These are phyloP conservation scores for Antheraea mylitta DNA, from an alignment of 1,140 invertebrate species.

Conservation along the genomic window DNA sequence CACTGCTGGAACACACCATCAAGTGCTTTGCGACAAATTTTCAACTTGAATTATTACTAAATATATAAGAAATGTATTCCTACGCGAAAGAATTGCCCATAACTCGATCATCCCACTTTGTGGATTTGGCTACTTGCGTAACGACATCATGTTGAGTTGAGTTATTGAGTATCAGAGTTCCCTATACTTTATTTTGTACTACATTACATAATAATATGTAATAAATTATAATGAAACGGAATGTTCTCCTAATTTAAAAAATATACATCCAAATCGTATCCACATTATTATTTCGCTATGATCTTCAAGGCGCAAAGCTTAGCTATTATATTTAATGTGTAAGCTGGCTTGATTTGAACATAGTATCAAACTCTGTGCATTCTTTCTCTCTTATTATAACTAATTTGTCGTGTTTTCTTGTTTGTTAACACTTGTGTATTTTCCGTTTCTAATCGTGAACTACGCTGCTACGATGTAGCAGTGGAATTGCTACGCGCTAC, in stretches of 20 bases:
- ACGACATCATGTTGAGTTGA: too few species aligned
- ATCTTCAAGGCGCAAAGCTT: constrained; percentile 60
- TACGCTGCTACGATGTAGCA: constrained; percentile 42
- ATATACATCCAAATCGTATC: constrained; percentile 19
- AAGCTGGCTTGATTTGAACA: constrained; percentile 67
- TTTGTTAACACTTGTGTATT: constrained; percentile 61
- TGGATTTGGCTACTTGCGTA: too few species aligned
- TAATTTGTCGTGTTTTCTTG: constrained; percentile 69
- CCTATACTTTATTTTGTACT: too few species aligned
- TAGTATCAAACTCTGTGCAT: constrained; percentile 73
- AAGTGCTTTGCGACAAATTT: too few species aligned
- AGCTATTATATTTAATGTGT: constrained; percentile 70
- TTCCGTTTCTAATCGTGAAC: constrained; percentile 39
- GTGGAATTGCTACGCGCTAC: constrained; percentile 30
- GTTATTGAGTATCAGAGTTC: too few species aligned
- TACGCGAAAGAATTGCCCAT: too few species aligned
- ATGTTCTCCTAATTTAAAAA: background rate
- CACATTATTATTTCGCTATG: constrained; percentile 28
- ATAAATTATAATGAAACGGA: too few species aligned
- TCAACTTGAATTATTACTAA: too few species aligned
- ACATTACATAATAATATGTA: too few species aligned
- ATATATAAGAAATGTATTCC: too few species aligned
- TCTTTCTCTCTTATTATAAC: constrained; percentile 66
- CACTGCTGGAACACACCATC: too few species aligned
- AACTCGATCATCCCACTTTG: too few species aligned